Percentiles rank a stretch among this genome's conserved stretches.
These are phyloP conservation scores for Lutjanus argentimaculatus DNA, from an alignment of 2,797 vertebrate species.

Conservation along the genomic window DNA sequence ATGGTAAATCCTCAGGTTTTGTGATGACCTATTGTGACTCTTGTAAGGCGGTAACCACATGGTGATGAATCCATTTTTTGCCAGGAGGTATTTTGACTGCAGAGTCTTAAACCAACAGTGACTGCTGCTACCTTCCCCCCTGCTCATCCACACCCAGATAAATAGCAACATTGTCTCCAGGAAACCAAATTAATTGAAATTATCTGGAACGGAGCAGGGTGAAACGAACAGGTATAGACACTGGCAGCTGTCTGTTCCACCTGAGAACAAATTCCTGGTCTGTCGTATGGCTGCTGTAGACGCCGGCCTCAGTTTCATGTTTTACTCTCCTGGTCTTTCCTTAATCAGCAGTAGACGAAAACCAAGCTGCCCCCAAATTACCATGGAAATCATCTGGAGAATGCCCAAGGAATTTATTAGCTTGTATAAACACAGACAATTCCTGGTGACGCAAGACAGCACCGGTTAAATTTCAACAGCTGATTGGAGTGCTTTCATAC, in stretches of 20 bases:
- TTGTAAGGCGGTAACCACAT: slow-evolving; percentile 56
- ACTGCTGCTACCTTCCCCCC: slow-evolving; percentile 52
- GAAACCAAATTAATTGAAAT: slow-evolving; percentile 82
- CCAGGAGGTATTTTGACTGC: slow-evolving; percentile 73
- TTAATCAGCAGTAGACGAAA: slow-evolving; percentile 58
- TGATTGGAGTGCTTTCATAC: slow-evolving; percentile 50
- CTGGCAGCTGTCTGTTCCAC: slow-evolving; percentile 56
- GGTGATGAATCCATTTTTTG: slow-evolving; percentile 60
- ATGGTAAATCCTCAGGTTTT: slow-evolving; percentile 69
- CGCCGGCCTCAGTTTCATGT: slow-evolving; percentile 22
- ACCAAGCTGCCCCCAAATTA: slow-evolving; percentile 58
- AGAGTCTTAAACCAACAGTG: slow-evolving; percentile 78
- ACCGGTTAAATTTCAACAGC: slow-evolving; percentile 62
- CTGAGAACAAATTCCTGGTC: slow-evolving; percentile 47
- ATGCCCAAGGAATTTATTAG: slow-evolving; percentile 76
- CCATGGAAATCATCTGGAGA: slow-evolving; percentile 61
- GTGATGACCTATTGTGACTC: slow-evolving; percentile 61
- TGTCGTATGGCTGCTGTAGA: slow-evolving; percentile 26
- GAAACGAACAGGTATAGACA: slow-evolving; percentile 76
- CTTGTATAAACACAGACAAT: slow-evolving; percentile 66
- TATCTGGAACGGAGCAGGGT: slow-evolving; percentile 63
- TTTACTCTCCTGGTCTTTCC: slow-evolving; percentile 49
- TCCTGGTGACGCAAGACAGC: slow-evolving; percentile 54
- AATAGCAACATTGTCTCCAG: slow-evolving; percentile 84
- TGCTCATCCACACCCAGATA: slow-evolving; percentile 76